Base-by-base conservation (phyloP, 2,888 invertebrate genomes). In the Micropterix aruncella region DNA sequence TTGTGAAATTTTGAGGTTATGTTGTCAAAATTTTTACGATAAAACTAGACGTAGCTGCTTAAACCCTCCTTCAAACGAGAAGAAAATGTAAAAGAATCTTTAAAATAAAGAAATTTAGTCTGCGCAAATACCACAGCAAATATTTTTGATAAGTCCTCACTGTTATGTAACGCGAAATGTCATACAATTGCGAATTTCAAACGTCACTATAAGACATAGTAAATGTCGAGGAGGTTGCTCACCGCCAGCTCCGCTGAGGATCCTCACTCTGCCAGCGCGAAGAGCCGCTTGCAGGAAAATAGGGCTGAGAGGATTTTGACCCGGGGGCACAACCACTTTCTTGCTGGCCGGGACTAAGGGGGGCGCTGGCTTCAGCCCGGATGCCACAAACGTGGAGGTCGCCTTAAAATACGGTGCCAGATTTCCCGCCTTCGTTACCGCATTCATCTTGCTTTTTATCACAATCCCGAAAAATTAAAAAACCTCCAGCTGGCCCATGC, bases 361-460 rank as follows among this genome's bases (percentile, higher is more conserved):
- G 19, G 71, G 67, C 12, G 70, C 61, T 16, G 82, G 75, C 56
- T 79, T 78, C 16, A 79, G 55, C 46, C 80, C 79, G 55, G 77
- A 79, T 48, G 82, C 74, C 19, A 88, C 78, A 43, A 77, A 80
- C 56, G 77, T 78, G 47, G 76, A 74, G 27, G 78, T 71, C 40
- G 80, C 77, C 57, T 80, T 80, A 53, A 85, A 69, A 57, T 78
- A 83, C 45, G 78, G 75, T 50, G 77, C 71, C 52, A 83, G 65
- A 55, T 73, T 76, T 50, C 77, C 72, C 53, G 82, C 77, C 59
- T 80, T 79, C 54, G 75, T 62, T 52, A 77, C 77, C 49, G 80
- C 77, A 69, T 79, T 83, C 78, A 80, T 82, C 61, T 62, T 68
- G 55, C n/a, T n/a, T n/a, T n/a, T n/a, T n/a, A n/a, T n/a, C n/a